These are phyloP conservation scores for Austrolebias charrua DNA, from an alignment of 2,797 vertebrate genomes.

Conservation along the genomic window DNA sequence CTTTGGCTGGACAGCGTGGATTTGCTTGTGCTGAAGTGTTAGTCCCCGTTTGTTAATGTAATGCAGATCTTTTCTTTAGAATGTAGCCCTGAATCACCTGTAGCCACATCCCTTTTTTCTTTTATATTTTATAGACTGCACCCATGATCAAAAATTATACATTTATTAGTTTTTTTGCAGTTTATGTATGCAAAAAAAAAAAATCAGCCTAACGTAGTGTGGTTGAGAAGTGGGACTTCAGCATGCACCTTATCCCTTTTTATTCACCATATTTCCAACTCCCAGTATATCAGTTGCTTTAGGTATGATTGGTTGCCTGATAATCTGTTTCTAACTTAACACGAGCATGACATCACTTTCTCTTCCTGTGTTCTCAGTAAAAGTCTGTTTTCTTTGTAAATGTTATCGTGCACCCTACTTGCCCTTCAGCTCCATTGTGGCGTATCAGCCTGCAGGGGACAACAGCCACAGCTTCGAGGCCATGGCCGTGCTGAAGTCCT, in stretches of 20 bases:
- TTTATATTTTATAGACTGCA: background rate
- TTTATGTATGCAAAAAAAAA: no score
- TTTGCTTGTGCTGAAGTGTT: conserved; percentile 28
- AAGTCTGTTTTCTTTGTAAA: conserved; percentile 5
- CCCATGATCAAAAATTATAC: conserved; percentile 33
- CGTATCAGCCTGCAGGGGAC: conserved; percentile 91
- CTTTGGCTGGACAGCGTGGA: conserved; percentile 15
- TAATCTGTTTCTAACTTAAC: conserved; percentile 25
- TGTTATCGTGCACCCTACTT: conserved; percentile 8
- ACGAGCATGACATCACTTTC: conserved; percentile 28
- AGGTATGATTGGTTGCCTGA: conserved; percentile 34
- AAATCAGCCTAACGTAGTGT: background rate
- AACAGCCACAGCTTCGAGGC: conserved; percentile 95
- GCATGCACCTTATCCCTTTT: conserved; percentile 33
- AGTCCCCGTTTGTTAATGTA: conserved; percentile 16
- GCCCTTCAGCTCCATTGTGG: conserved; percentile 88
- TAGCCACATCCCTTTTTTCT: conserved; percentile 14
- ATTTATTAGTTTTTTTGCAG: no score
- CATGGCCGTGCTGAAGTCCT: conserved; percentile 96
- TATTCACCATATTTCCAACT: conserved; percentile 30
- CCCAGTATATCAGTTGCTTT: conserved; percentile 31
- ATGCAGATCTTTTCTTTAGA: conserved; percentile 16
- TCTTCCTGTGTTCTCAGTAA: conserved; percentile 7
- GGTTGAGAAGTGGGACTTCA: conserved; percentile 1
- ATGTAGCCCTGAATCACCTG: conserved; percentile 15